Conservation (phyloP, 1,140 invertebrate genomes). For the Druon quercuslanigerum region DNA sequence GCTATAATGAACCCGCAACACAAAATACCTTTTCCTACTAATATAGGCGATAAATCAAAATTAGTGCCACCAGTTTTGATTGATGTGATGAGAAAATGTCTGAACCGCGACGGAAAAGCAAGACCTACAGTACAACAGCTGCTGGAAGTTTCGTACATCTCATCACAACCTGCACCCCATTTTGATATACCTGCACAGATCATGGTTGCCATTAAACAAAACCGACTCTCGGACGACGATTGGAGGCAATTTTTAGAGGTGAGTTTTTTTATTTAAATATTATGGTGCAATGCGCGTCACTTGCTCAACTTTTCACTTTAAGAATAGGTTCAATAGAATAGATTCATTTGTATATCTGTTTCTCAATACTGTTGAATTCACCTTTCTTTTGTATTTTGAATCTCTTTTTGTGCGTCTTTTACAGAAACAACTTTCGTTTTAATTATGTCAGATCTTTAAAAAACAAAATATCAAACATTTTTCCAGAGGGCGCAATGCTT, state of each 20-base stretch:
- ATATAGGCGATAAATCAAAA: conserved; percentile 59
- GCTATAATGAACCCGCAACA: conserved; percentile 88
- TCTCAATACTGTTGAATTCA: no score
- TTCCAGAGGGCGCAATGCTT: no score
- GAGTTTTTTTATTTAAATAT: conserved; percentile 31
- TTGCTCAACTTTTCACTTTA: no score
- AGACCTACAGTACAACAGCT: conserved; percentile 85
- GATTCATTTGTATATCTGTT: no score
- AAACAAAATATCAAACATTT: no score
- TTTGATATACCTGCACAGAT: conserved; percentile 56
- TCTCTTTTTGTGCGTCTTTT: no score
- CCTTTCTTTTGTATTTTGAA: no score
- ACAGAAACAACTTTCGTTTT: no score
- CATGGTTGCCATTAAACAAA: conserved; percentile 64
- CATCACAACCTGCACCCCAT: conserved; percentile 23
- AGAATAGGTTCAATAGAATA: no score
- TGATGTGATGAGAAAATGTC: conserved; percentile 81
- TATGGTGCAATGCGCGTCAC: no score
- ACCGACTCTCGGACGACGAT: conserved; percentile 61
- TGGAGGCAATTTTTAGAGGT: conserved; percentile 67
- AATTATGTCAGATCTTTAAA: no score
- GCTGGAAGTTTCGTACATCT: conserved; percentile 80
- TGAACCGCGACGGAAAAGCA: conserved; percentile 82
- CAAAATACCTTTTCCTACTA: conserved; percentile 84
- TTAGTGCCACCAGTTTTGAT: conserved; percentile 74